Conservation (phyloP, 2,113 vertebrate species). For the Bubalus kerabau region DNA sequence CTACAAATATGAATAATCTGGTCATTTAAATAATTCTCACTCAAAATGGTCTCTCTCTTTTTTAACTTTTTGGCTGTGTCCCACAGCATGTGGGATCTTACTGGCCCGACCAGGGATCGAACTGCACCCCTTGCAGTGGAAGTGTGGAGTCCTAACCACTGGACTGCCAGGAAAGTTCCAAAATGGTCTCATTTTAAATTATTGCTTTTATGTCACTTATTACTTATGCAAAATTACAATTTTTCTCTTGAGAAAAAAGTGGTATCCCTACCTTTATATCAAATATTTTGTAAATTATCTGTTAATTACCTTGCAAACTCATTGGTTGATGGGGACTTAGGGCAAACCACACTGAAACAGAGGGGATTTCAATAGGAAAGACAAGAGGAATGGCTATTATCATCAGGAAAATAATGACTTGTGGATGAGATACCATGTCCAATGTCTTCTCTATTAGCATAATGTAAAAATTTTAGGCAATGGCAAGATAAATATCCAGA, state of each 20-base stretch:
- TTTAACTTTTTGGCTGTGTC: background rate
- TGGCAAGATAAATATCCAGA: background rate
- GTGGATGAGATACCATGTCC: background rate
- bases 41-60: background rate
- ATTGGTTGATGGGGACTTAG: background rate
- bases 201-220: background rate
- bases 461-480: background rate
- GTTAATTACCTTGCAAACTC: background rate
- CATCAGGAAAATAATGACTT: background rate
- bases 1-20: background rate
- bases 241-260: background rate
- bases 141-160: background rate
- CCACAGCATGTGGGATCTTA: background rate
- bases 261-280: background rate
- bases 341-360: background rate
- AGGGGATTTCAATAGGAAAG: background rate
- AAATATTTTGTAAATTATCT: background rate
- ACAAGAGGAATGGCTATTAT: background rate
- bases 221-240: background rate
- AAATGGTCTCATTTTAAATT: background rate
- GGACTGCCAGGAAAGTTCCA: background rate
- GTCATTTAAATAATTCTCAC: background rate
- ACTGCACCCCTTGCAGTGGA: background rate
- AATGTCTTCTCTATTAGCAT: background rate
- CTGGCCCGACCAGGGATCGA: background rate